A percentile compares a stretch with the other conserved stretches of the same genome.
These are phyloP conservation scores for Anoplophora glabripennis DNA, from an alignment of 1,140 invertebrate genomes.

Conservation along the genomic window DNA sequence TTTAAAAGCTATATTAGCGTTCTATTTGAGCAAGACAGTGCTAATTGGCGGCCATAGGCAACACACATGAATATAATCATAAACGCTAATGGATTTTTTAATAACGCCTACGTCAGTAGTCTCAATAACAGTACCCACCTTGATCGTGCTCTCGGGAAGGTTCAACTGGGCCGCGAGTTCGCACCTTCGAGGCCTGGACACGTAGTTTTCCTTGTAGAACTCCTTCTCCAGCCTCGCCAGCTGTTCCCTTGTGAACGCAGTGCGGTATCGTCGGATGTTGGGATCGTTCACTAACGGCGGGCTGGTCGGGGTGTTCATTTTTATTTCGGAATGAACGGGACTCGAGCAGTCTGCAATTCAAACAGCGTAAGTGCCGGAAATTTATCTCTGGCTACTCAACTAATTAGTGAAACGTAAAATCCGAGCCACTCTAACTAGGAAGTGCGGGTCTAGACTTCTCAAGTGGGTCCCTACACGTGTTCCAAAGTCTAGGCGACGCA, in stretches of 20 bases:
- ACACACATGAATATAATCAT: background rate
- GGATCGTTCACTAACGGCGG: conserved; percentile 55
- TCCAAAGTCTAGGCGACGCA: conserved; percentile 28
- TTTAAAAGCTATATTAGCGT: conserved; percentile 44
- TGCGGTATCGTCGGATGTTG: conserved; percentile 87
- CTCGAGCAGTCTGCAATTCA: conserved; percentile 49
- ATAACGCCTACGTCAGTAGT: background rate
- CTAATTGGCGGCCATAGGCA: conserved; percentile 32
- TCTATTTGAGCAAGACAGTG: conserved; percentile 39
- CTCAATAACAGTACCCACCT: conserved; percentile 61
- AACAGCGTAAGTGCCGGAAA: conserved; percentile 12
- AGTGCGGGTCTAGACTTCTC: conserved; percentile 28
- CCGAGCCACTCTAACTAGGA: conserved; percentile 9
- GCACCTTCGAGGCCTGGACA: conserved; percentile 88
- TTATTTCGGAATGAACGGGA: conserved; percentile 42
- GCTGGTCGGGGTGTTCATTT: conserved; percentile 26
- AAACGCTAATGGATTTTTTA: conserved; percentile 6
- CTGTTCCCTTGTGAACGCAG: conserved; percentile 97
- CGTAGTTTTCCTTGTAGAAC: conserved; percentile 97
- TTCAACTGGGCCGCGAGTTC: conserved; percentile 93
- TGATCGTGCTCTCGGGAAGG: conserved; percentile 96
- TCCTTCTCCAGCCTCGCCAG: conserved; percentile 92
- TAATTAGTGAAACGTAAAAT: conserved; percentile 5
- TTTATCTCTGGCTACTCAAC: conserved; percentile 10
- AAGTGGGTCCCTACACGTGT: conserved; percentile 24